Percentiles rank a stretch among this genome's conserved stretches.
phyloP scores from a whole-genome alignment of 2,888 invertebrate genomes.

The Serrognathus titanus region DNA sequence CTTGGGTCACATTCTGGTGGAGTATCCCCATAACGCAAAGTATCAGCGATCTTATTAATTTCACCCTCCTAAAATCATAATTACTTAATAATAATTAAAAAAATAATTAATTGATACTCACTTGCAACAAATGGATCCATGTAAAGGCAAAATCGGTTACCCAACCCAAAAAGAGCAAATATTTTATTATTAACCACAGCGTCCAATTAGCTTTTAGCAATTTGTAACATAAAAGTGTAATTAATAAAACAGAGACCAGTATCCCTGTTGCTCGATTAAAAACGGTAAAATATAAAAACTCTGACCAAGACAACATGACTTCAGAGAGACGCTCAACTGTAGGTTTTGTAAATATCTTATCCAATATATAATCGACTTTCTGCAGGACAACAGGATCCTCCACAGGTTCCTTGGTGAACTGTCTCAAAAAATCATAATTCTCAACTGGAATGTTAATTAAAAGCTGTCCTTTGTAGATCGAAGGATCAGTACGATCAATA shows the following conservation, averaged over 20 bases:
- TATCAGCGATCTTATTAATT: constrained; percentile 22
- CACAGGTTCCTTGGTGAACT: constrained; percentile 3
- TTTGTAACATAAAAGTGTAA: constrained; percentile 20
- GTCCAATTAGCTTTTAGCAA: constrained; percentile 20
- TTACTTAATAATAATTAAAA: background rate
- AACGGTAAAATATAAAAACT: constrained; percentile 17
- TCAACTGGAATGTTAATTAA: constrained; percentile 11
- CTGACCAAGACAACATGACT: constrained; percentile 14
- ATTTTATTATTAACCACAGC: constrained; percentile 18
- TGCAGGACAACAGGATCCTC: constrained; percentile 14
- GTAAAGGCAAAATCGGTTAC: constrained; percentile 22
- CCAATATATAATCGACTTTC: constrained; percentile 17
- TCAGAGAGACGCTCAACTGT: constrained; percentile 3
- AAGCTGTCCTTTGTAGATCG: constrained; percentile 14
- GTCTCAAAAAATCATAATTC: constrained; percentile 14
- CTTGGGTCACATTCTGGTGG: constrained; percentile 20
- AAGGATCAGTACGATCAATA: background rate
- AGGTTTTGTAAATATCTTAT: constrained; percentile 7
- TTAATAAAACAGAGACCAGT: constrained; percentile 11
- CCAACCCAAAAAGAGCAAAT: constrained; percentile 23
- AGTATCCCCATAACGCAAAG: constrained; percentile 9
- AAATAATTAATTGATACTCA: constrained; percentile 1
- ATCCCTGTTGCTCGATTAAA: constrained; percentile 18
- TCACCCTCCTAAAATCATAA: constrained; percentile 19
- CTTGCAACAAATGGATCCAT: constrained; percentile 22